Conservation (phyloP, 2,113 vertebrate genomes). For the Centropristis striata region DNA sequence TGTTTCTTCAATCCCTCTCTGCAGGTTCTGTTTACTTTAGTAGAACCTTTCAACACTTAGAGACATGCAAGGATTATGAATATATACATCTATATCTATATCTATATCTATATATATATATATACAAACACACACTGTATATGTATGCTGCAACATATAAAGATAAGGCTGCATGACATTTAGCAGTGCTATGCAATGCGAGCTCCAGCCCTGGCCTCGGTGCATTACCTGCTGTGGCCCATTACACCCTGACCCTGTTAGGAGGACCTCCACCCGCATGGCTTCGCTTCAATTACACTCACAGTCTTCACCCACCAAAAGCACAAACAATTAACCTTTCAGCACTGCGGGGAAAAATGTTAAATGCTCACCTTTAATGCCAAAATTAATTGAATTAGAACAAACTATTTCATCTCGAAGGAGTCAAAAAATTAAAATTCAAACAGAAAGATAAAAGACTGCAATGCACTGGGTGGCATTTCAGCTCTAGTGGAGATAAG, state of each 20-base stretch:
- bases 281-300: constrained; percentile 54
- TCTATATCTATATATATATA: no score
- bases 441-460: constrained; percentile 49
- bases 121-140: no score
- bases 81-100: no score
- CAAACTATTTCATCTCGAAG: constrained; percentile 42
- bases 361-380: constrained; percentile 32
- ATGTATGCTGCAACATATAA: constrained; percentile 18
- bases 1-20: neutral
- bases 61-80: neutral
- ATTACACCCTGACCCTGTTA: constrained; percentile 55
- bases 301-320: constrained; percentile 11
- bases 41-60: constrained; percentile 10
- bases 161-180: constrained; percentile 47
- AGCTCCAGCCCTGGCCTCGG: constrained; percentile 28
- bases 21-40: constrained; percentile 4
- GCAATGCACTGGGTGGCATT: constrained; percentile 53
- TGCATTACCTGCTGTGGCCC: constrained; percentile 60
- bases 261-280: constrained; percentile 45
- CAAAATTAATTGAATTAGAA: constrained; percentile 58
- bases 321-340: constrained; percentile 66
- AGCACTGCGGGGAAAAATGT: neutral
- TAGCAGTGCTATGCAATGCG: constrained; percentile 31
- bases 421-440: constrained; percentile 36
- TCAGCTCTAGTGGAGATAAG: constrained; percentile 64